Evolutionary conservation across 1,140 invertebrate species (phyloP), one percentile per base, ranked within the genome.

Genomic region (Drosophila tristis): DNA sequence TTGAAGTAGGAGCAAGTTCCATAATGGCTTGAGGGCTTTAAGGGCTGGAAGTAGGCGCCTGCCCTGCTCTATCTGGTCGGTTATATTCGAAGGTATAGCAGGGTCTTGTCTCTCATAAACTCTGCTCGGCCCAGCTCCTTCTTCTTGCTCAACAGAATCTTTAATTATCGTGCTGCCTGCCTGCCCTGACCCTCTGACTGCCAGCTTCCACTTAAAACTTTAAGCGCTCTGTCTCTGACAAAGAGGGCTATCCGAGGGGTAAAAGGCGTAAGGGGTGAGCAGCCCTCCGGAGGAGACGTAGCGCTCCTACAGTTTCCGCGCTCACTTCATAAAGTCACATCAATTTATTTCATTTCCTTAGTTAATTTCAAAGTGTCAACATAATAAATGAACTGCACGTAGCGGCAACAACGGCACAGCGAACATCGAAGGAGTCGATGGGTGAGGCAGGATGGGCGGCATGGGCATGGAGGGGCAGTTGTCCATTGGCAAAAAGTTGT

Each of bases 351-450:
- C 67, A 87, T 89, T 87, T 87, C 84, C 82, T 89, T 77, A 89
- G 84, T 89, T 87, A 87, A 89, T 87, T 87, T 87, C 84, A 84
- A 87, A 87, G 84, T 87, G 84, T 89, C 84, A 87, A 87, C 84
- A 87, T 87, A 89, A 87, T 89, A 87, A 87, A 87, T 87, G 84
- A 87, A 89, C 75, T 87, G 75, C 84, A 89, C 84, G 78, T 87
- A 87, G 84, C 71, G 67, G 57, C 62, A 64, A 51, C 45, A 57
- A 20, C 25, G 64, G 23, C 23, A n/a, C 44, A 67, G 39, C 49
- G 35, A 53, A 53, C 60, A 39, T 25, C 43, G 35, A 39, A 29
- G 11, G 3, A 16, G 16, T 16, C 16, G 35, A 8, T 13, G 11
- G 35, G 11, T 13, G 35, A 20, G 29, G 49, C 31, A 53, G 8